Percentiles rank a stretch among this genome's conserved stretches.
These are phyloP conservation scores for Cosmia pyralina DNA, from an alignment of 2,888 invertebrate species.

Conservation along the genomic window DNA sequence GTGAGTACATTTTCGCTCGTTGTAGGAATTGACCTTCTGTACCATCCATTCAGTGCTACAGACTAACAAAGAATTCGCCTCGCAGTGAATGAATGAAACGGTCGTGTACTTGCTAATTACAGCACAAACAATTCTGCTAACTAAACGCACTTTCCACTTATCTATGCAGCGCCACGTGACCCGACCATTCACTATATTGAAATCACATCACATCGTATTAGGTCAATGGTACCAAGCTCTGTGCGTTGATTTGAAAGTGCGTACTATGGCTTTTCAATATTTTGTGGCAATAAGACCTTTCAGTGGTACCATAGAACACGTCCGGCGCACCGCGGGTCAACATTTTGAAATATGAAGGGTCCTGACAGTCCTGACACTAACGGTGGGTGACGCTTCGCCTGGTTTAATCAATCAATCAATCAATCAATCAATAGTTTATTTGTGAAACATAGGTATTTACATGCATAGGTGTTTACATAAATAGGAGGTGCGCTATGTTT, in stretches of 20 bases:
- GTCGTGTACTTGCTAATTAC: constrained; percentile 54
- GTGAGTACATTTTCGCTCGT: no score
- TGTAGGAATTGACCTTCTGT: background rate
- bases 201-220: constrained; percentile 37
- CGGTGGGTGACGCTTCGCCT: no score
- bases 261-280: background rate
- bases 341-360: background rate
- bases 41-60: background rate
- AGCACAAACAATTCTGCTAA: constrained; percentile 45
- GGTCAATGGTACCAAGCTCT: constrained; percentile 33
- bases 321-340: background rate
- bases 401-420: no score
- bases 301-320: background rate
- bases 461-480: no score
- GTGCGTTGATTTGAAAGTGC: constrained; percentile 24
- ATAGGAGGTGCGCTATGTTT: no score
- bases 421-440: no score
- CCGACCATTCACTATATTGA: constrained; percentile 50
- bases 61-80: constrained; percentile 43
- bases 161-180: constrained; percentile 51
- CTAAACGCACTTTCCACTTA: constrained; percentile 50
- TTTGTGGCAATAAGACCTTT: background rate
- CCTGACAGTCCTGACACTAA: no score
- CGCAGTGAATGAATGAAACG: constrained; percentile 47
- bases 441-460: no score